Percentiles rank a stretch among this genome's conserved stretches.
These are phyloP conservation scores for Scartelaos histophorus DNA, from an alignment of 2,113 vertebrate genomes.

Conservation along the genomic window DNA sequence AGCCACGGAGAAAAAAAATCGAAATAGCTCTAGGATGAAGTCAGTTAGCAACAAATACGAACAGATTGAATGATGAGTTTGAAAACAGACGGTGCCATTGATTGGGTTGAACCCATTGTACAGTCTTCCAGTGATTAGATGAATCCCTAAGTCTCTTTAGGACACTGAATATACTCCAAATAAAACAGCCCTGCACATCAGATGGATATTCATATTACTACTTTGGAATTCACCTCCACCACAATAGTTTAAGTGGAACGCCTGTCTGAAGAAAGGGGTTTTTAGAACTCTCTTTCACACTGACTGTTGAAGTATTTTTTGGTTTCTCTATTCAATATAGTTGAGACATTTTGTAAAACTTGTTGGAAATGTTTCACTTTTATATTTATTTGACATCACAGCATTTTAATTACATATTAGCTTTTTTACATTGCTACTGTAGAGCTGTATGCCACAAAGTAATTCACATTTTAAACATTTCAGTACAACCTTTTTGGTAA, in stretches of 20 bases:
- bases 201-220: conserved; percentile 23
- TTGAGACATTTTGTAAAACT: not conserved
- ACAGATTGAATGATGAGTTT: conserved; percentile 27
- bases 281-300: not conserved
- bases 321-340: not conserved
- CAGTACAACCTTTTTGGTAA: too few relatives aligned
- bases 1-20: not conserved
- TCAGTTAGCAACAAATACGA: conserved; percentile 32
- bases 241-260: conserved; percentile 16
- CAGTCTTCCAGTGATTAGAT: conserved; percentile 36
- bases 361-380: not conserved
- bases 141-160: conserved; percentile 40
- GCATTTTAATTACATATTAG: not conserved
- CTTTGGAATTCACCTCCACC: conserved; percentile 14
- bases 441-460: too few relatives aligned
- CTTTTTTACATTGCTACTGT: not conserved
- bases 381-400: not conserved
- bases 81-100: not conserved
- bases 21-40: conserved; percentile 1
- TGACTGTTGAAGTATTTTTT: not conserved
- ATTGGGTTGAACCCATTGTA: conserved; percentile 19
- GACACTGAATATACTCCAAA: conserved; percentile 41
- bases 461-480: too few relatives aligned
- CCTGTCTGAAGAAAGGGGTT: not conserved
- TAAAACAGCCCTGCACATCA: conserved; percentile 51